phyloP scores from a whole-genome alignment of 2,113 vertebrate species.

The Melanostigma gelatinosum region DNA sequence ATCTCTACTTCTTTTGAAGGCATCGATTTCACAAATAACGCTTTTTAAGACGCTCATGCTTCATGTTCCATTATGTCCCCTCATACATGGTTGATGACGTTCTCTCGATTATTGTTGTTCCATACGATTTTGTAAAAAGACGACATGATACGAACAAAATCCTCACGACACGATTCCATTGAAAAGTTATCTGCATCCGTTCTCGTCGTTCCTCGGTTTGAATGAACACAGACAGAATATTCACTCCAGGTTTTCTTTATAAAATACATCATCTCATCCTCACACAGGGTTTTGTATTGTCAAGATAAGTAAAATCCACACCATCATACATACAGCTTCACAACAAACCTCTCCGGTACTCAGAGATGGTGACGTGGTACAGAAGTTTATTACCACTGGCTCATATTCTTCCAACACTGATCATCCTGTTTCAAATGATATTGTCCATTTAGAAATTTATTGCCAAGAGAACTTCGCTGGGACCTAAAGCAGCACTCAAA shows the following conservation, averaged over 20 bases:
- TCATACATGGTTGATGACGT: background rate
- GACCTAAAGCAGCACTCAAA: background rate
- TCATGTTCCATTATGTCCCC: background rate
- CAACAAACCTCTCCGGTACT: conserved; percentile 45
- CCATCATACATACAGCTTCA: conserved; percentile 51
- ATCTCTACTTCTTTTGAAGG: too few species aligned
- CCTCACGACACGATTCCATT: background rate
- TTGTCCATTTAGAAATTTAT: conserved; percentile 23
- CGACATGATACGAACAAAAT: background rate
- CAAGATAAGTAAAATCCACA: conserved; percentile 58
- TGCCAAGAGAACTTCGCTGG: conserved; percentile 17
- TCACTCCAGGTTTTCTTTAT: conserved; percentile 75
- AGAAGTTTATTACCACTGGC: conserved; percentile 17
- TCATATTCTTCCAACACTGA: conserved; percentile 30
- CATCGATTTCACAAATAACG: background rate
- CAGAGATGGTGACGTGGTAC: conserved; percentile 14
- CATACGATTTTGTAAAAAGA: background rate
- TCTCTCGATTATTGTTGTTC: background rate
- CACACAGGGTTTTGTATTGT: conserved; percentile 65
- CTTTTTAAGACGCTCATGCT: background rate
- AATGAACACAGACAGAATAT: conserved; percentile 7
- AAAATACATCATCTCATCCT: conserved; percentile 74
- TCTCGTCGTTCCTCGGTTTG: background rate
- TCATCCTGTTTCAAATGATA: conserved; percentile 14
- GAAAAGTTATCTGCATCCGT: background rate